Conservation (phyloP, 2,888 invertebrate species). For the Drosophila picticornis region DNA sequence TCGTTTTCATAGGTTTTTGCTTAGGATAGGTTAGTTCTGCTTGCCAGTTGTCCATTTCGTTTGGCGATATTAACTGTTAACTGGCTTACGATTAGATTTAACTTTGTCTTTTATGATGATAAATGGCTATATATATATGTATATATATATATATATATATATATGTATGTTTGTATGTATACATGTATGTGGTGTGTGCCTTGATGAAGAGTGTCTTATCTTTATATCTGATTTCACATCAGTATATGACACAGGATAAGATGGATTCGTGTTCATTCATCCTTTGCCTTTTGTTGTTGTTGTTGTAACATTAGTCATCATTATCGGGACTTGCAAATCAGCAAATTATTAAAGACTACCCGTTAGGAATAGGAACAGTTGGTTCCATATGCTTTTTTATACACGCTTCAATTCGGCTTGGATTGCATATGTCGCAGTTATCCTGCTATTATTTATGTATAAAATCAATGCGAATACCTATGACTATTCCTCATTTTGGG, state of each 20-base stretch:
- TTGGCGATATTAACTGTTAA: conserved; percentile 15
- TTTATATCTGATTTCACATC: not conserved
- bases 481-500: not conserved
- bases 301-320: not conserved
- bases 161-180: not conserved
- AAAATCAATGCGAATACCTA: not conserved
- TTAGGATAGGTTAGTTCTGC: conserved; percentile 62
- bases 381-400: not conserved
- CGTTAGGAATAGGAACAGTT: not conserved
- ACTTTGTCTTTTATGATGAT: conserved; percentile 24
- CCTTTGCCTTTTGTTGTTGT: not conserved
- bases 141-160: not conserved
- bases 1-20: conserved; percentile 5
- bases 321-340: not conserved
- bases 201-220: not conserved
- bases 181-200: not conserved
- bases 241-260: not conserved
- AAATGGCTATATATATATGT: not conserved
- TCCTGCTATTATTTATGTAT: not conserved
- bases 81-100: conserved; percentile 50
- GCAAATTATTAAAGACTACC: not conserved
- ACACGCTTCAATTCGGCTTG: not conserved
- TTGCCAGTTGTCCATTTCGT: conserved; percentile 1
- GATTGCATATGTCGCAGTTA: not conserved
- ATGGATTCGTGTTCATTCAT: not conserved